phyloP scores from a whole-genome alignment of 2,888 invertebrate species.

The Biston betularia region DNA sequence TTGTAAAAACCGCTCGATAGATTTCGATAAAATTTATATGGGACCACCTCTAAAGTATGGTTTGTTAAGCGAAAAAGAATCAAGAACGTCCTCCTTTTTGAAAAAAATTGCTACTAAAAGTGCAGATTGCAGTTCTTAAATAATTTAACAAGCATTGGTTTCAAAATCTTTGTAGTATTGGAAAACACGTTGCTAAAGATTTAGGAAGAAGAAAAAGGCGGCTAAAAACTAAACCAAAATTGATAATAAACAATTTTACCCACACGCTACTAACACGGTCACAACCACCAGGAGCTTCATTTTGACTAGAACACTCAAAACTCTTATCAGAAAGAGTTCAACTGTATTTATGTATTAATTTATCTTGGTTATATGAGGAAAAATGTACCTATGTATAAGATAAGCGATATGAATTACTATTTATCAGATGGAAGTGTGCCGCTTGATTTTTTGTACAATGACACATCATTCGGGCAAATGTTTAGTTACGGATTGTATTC shows the following conservation, averaged over 20 bases:
- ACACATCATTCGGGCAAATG: background rate
- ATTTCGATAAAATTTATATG: no score
- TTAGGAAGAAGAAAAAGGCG: background rate
- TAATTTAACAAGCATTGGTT: no score
- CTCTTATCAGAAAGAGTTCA: constrained; percentile 14
- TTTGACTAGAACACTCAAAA: constrained; percentile 22
- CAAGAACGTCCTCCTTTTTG: no score
- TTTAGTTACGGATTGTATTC: no score
- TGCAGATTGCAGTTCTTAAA: no score
- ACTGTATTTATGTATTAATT: constrained; percentile 15
- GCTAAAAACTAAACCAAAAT: background rate
- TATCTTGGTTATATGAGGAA: constrained; percentile 11
- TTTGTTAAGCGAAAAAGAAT: no score
- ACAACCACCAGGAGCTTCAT: constrained; percentile 28
- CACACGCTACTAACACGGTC: constrained; percentile 24
- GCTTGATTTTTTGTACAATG: background rate
- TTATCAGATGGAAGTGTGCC: background rate
- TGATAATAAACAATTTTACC: constrained; percentile 19
- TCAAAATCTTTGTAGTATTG: no score
- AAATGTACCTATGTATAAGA: background rate
- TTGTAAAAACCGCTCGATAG: no score
- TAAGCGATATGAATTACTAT: background rate
- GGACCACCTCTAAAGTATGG: no score
- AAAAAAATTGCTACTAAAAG: no score
- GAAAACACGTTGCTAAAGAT: no score